phyloP scores from a whole-genome alignment of 2,888 invertebrate genomes.

The Chymomyza procnemis region DNA sequence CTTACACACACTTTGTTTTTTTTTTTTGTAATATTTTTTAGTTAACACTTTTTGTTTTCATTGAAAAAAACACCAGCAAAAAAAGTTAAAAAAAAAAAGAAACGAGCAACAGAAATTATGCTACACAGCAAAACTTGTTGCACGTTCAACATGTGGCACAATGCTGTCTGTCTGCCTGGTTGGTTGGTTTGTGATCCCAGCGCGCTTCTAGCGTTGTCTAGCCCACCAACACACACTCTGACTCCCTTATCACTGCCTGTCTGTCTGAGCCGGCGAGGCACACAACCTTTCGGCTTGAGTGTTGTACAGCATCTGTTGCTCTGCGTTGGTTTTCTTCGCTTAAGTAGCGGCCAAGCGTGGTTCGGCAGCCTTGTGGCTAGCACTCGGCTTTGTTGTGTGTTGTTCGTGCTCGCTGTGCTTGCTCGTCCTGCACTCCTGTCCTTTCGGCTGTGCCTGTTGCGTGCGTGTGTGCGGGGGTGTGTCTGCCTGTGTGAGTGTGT shows the following conservation, averaged over 20 bases:
- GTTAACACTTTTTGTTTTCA: not conserved
- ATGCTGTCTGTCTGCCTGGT: slow-evolving; percentile 9
- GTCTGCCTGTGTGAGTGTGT: not conserved
- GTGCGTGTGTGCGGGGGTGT: not conserved
- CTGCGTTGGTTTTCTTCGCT: slow-evolving; percentile 18
- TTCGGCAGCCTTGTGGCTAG: slow-evolving; percentile 45
- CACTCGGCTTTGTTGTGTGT: not conserved
- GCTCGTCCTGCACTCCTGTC: not conserved
- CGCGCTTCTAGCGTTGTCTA: not conserved
- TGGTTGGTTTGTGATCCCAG: slow-evolving; percentile 22
- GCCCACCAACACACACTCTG: not conserved
- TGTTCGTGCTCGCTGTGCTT: not conserved
- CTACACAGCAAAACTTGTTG: slow-evolving; percentile 5
- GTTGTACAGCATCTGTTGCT: slow-evolving; percentile 72
- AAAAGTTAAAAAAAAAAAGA: not conserved
- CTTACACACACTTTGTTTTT: not conserved
- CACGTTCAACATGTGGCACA: slow-evolving; percentile 19
- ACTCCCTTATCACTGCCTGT: not conserved
- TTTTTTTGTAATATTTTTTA: not conserved
- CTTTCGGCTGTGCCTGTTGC: slow-evolving; percentile 15
- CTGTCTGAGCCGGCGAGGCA: slow-evolving; percentile 6
- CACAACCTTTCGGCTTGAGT: slow-evolving; percentile 63
- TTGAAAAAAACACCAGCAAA: not conserved
- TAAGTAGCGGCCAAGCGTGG: slow-evolving; percentile 36
- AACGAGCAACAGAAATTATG: not conserved